These are phyloP conservation scores for Drosophila engyochracea DNA, from an alignment of 2,888 invertebrate genomes.

Conservation along the genomic window DNA sequence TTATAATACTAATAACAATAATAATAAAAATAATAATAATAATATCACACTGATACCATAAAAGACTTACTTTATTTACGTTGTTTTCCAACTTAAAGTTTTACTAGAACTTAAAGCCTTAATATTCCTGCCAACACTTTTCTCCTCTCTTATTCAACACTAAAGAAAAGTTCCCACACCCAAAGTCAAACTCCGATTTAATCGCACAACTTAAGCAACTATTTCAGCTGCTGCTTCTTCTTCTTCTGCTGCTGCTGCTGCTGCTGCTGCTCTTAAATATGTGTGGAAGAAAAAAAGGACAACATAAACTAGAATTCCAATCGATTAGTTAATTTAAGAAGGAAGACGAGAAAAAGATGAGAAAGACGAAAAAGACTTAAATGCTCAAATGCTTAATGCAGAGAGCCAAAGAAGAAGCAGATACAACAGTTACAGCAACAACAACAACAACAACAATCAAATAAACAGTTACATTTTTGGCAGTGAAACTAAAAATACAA, in stretches of 20 bases:
- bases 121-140: background rate
- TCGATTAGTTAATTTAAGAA: conserved; percentile 54
- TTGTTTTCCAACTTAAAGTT: background rate
- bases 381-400: conserved; percentile 46
- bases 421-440: conserved; percentile 12
- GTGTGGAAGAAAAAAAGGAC: conserved; percentile 4
- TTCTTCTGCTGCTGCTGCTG: background rate
- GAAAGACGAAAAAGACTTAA: conserved; percentile 32
- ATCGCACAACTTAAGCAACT: conserved; percentile 20
- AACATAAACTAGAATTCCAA: conserved; percentile 27
- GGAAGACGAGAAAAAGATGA: background rate
- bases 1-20: background rate
- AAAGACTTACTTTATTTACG: background rate
- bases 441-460: background rate
- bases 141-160: background rate
- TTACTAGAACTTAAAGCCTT: background rate
- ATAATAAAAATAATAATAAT: background rate
- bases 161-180: background rate
- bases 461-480: conserved; percentile 55
- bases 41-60: background rate
- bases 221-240: background rate
- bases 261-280: conserved; percentile 8
- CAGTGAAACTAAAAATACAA: conserved; percentile 62
- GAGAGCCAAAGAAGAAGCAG: conserved; percentile 5
- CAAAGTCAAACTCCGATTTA: background rate